Evolutionary conservation across 2,113 vertebrate genomes (phyloP).

Genomic region (Ploceus nigricollis): DNA sequence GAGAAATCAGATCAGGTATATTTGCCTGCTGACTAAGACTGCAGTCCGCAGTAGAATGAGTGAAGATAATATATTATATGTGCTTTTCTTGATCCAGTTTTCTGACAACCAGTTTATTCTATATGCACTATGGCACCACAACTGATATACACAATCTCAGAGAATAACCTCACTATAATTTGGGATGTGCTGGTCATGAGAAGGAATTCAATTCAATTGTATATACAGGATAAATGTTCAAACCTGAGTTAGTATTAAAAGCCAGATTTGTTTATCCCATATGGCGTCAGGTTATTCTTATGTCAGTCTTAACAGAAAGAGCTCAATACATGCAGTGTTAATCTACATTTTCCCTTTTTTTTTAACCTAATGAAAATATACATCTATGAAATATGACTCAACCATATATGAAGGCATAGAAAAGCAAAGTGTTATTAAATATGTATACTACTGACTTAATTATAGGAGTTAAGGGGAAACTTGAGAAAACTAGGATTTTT

Average conservation of each 20-base stretch:
- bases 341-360: not conserved
- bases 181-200: not conserved
- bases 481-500: conserved; percentile 62
- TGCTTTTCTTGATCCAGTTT: not conserved
- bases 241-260: not conserved
- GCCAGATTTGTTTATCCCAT: not conserved
- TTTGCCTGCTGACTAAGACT: not conserved
- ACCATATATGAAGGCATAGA: not conserved
- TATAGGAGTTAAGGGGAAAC: conserved; percentile 32
- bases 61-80: not conserved
- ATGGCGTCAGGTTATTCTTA: not conserved
- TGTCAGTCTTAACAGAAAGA: not conserved
- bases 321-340: not conserved
- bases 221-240: not conserved
- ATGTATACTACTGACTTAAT: conserved; percentile 32
- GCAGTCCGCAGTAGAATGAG: not conserved
- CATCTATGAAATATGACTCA: not conserved
- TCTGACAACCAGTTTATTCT: not conserved
- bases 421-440: conserved; percentile 13
- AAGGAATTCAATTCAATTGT: not conserved
- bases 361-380: not conserved
- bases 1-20: not conserved
- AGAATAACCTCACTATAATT: not conserved
- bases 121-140: not conserved
- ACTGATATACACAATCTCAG: not conserved